Base-by-base conservation (phyloP, 30 jellyfish, hydroid and myxozoan species). In the Phacellophora camtschatica region DNA sequence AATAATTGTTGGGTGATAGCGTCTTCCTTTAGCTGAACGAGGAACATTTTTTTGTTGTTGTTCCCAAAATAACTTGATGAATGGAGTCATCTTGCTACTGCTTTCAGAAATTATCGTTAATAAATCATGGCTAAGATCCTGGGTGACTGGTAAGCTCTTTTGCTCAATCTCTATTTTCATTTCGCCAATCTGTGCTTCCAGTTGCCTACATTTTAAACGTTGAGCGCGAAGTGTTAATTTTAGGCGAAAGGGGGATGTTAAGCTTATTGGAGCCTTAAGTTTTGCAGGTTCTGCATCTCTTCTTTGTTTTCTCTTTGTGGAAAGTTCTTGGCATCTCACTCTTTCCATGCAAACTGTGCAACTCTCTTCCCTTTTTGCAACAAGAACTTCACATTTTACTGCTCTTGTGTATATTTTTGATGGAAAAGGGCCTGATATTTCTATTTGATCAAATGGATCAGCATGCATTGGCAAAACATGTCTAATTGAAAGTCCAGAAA, bases 171-270 rank as follows among this genome's bases (percentile, higher is more conserved):
- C 36, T 0, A 4, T 2, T 4, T 36, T 2, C 63, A 33, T 66
- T 30, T 34, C 80, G 3, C 19, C 37, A 4, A 39, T 6, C 36
- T 10, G 2, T 36, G 33, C 62, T 15, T 39, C 19, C 1, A 39
- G 29, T 13, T 34, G 63, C 24, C 62, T 66, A 36, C 77, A 56
- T 61, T 65, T 68, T 57, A 78, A 33, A 23, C 90, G 22, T 48
- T 58, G 71, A 39, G 59, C 77, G 49, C 63, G 90, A 58, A 78
- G 55, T 42, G 81, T 57, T 78, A 78, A 48, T 74, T 78, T 78
- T 51, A 62, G 6, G 85, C 84, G 84, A 33, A 59, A 55, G 4
- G 90, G 72, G 48, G 84, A 62, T n/a, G 85, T 78, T 59, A 39
- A 59, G 20, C 71, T 29, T 32, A 78, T 33, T 35, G 90, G 90